These are phyloP conservation scores for Mythimna pallens DNA, from an alignment of 2,888 invertebrate species.

Conservation along the genomic window DNA sequence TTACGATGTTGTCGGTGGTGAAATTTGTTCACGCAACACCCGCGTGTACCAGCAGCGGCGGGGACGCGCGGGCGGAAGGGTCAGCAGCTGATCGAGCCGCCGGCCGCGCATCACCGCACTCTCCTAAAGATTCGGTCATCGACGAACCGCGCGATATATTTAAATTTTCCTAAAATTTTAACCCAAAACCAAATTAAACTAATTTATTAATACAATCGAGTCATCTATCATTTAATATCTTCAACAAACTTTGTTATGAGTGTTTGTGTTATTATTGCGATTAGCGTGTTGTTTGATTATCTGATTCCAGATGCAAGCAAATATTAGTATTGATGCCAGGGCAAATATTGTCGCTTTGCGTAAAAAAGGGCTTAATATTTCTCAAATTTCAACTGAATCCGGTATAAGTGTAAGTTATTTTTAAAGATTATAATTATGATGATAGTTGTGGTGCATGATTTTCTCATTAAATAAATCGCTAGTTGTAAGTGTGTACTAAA, in stretches of 20 bases:
- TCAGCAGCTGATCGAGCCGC: too few relatives aligned
- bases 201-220: too few relatives aligned
- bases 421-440: background rate
- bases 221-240: too few relatives aligned
- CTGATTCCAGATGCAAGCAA: background rate
- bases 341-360: background rate
- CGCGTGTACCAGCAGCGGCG: too few relatives aligned
- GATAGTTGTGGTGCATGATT: background rate
- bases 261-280: background rate
- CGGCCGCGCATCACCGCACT: too few relatives aligned
- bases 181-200: too few relatives aligned
- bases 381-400: background rate
- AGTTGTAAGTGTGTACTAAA: background rate
- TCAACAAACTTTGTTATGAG: background rate
- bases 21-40: background rate
- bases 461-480: background rate
- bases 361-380: background rate
- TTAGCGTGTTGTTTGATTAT: background rate
- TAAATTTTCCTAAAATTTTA: too few relatives aligned
- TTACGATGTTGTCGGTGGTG: background rate
- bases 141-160: too few relatives aligned
- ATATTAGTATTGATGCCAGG: background rate
- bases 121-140: too few relatives aligned
- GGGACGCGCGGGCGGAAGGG: too few relatives aligned
- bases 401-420: background rate